These are phyloP conservation scores for Epirrhoe tristata DNA, from an alignment of 2,888 invertebrate species.

Conservation along the genomic window DNA sequence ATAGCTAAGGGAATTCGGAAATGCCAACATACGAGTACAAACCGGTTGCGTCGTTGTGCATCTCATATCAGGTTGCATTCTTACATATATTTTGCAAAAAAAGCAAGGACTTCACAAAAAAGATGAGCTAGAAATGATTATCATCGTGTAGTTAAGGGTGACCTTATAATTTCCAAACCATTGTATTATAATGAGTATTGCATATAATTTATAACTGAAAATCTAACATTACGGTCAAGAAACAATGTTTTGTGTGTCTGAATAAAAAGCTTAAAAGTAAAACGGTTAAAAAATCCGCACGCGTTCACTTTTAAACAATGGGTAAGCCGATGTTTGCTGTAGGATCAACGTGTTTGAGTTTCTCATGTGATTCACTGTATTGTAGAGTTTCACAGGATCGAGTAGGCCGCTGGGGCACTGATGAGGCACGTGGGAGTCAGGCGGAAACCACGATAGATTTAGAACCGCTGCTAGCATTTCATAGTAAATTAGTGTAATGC, in stretches of 20 bases:
- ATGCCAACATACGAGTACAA: slow-evolving; percentile 25
- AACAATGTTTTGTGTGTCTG: slow-evolving; percentile 40
- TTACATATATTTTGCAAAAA: slow-evolving; percentile 32
- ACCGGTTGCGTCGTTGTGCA: slow-evolving; percentile 24
- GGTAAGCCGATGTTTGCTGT: slow-evolving; percentile 65
- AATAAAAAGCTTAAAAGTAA: slow-evolving; percentile 48
- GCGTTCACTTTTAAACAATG: slow-evolving; percentile 72
- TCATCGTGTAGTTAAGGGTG: slow-evolving; percentile 23
- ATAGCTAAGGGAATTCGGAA: slow-evolving; percentile 38
- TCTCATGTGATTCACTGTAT: slow-evolving; percentile 65
- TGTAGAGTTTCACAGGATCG: slow-evolving; percentile 33
- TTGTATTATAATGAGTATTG: slow-evolving; percentile 31
- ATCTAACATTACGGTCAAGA: slow-evolving; percentile 32
- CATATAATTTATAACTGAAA: slow-evolving; percentile 11
- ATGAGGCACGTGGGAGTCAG: slow-evolving; percentile 22
- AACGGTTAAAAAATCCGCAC: slow-evolving; percentile 55
- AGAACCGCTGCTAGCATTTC: slow-evolving; percentile 9
- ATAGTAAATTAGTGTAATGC: not conserved
- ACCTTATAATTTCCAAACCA: slow-evolving; percentile 22
- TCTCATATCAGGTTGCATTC: slow-evolving; percentile 34
- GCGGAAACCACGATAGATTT: slow-evolving; percentile 3
- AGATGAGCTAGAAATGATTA: slow-evolving; percentile 6
- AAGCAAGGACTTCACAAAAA: slow-evolving; percentile 4
- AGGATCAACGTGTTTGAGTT: slow-evolving; percentile 77
- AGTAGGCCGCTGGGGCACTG: slow-evolving; percentile 28